Conservation (phyloP, 2,888 invertebrate species). For the Platerodrilus igneus region DNA sequence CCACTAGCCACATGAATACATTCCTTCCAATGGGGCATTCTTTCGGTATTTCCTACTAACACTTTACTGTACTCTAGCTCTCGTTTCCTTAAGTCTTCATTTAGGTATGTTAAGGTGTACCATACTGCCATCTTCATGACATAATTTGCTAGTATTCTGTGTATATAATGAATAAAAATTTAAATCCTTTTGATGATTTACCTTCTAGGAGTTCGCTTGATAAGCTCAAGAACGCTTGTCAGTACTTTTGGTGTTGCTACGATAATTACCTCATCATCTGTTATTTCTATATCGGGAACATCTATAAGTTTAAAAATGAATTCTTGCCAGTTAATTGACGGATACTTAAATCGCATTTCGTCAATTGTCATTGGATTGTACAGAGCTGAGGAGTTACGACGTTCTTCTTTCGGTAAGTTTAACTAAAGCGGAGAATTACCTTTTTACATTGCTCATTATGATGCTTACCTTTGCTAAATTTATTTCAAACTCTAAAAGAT, state of each 20-base stretch:
- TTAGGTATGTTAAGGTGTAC: slow-evolving; percentile 74
- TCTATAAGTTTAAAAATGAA: slow-evolving; percentile 80
- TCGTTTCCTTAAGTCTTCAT: slow-evolving; percentile 69
- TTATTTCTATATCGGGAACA: slow-evolving; percentile 54
- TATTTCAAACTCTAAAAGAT: slow-evolving; percentile 31
- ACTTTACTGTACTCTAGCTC: slow-evolving; percentile 77
- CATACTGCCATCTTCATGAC: slow-evolving; percentile 87
- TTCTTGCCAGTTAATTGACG: slow-evolving; percentile 72
- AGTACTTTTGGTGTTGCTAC: slow-evolving; percentile 82
- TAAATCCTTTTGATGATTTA: too few relatives aligned
- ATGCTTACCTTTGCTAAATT: slow-evolving; percentile 40
- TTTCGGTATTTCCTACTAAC: slow-evolving; percentile 75
- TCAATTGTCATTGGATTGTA: slow-evolving; percentile 85
- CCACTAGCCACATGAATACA: slow-evolving; percentile 76
- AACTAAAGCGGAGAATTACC: slow-evolving; percentile 53
- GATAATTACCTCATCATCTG: slow-evolving; percentile 69
- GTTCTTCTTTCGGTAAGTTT: slow-evolving; percentile 80
- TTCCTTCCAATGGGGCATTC: slow-evolving; percentile 87
- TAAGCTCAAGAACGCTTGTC: slow-evolving; percentile 60
- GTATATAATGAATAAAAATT: too few relatives aligned
- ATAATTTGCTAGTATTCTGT: slow-evolving; percentile 78
- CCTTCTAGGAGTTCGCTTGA: slow-evolving; percentile 54
- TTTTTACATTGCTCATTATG: too few relatives aligned
- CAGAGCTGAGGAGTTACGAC: slow-evolving; percentile 81
- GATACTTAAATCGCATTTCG: slow-evolving; percentile 69